Conservation (phyloP, 2,113 vertebrate genomes). For the Lagopus muta region DNA sequence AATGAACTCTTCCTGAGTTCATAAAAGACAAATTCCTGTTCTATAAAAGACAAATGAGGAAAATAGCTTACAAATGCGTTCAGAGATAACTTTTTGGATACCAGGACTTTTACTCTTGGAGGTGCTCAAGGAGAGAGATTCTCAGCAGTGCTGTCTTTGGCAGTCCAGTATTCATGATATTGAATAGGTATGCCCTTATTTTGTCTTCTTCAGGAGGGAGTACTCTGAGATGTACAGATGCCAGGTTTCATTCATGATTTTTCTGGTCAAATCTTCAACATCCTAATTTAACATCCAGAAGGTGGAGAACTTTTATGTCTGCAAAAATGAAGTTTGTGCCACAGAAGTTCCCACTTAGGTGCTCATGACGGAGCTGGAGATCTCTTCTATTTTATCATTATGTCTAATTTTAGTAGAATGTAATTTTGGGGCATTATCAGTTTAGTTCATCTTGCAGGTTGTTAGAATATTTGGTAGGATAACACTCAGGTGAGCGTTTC, state of each 20-base stretch:
- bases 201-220: not conserved
- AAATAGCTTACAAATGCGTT: not conserved
- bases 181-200: not conserved
- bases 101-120: not conserved
- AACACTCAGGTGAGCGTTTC: rapidly evolving
- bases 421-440: not conserved
- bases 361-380: not conserved
- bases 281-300: not conserved
- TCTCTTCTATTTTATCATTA: not conserved
- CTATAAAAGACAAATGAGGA: not conserved
- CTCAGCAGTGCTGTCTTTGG: not conserved
- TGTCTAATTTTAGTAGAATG: not conserved
- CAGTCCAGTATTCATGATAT: not conserved
- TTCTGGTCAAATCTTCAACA: not conserved
- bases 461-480: not conserved
- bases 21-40: not conserved
- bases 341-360: not conserved
- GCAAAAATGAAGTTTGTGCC: not conserved
- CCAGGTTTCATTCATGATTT: not conserved
- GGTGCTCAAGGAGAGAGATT: not conserved
- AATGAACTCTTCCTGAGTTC: not conserved
- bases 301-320: not conserved
- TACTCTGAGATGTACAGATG: not conserved
- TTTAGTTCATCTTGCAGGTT: not conserved
- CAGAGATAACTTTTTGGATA: not conserved